Evolutionary conservation across 2,113 vertebrate genomes (phyloP).

Genomic region (Rissa tridactyla): DNA sequence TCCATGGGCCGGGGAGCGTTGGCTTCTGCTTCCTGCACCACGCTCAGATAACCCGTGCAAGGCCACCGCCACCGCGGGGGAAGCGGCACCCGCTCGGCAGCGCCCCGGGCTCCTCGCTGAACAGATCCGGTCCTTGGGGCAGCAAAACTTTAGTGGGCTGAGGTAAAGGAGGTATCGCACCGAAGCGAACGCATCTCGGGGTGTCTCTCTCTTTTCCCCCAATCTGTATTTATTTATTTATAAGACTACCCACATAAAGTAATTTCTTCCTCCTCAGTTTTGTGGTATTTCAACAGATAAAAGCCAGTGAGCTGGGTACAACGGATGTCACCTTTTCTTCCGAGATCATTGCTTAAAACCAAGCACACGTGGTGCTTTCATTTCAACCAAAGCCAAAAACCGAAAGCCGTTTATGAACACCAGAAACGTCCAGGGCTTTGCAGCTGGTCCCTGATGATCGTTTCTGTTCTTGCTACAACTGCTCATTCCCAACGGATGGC

Average conservation of each 20-base stretch:
- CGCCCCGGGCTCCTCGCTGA: background rate
- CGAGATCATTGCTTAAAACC: background rate
- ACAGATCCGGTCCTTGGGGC: background rate
- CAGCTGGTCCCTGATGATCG: accelerated
- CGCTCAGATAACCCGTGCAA: too few relatives aligned
- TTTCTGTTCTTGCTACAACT: accelerated
- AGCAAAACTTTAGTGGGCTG: background rate
- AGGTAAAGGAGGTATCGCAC: background rate
- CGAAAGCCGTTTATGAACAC: accelerated
- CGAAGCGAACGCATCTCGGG: background rate
- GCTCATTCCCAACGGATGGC: accelerated
- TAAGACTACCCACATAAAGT: background rate
- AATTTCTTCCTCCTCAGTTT: background rate
- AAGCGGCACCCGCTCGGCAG: too few relatives aligned
- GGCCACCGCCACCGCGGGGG: background rate
- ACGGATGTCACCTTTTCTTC: accelerated
- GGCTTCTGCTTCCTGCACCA: background rate
- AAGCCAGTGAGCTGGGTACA: background rate
- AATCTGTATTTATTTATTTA: background rate
- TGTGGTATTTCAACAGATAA: background rate
- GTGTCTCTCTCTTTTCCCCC: background rate
- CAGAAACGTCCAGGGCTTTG: accelerated
- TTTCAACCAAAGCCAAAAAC: background rate
- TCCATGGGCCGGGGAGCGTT: background rate
- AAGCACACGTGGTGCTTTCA: accelerated